These are phyloP conservation scores for Tholera decimalis DNA, from an alignment of 2,888 invertebrate species.

Conservation along the genomic window DNA sequence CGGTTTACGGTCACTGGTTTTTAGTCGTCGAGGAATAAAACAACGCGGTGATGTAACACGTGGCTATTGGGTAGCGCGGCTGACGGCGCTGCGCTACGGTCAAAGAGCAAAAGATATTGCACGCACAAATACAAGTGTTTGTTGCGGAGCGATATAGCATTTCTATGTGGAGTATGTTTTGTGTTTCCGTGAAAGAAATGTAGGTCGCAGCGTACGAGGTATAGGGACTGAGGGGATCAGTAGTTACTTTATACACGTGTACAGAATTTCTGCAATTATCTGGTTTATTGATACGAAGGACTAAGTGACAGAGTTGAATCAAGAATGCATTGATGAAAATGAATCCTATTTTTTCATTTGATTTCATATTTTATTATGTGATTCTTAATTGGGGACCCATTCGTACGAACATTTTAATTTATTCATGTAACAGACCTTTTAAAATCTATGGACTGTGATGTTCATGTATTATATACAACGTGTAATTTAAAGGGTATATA, in stretches of 20 bases:
- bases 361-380: no score
- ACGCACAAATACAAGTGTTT: conserved; percentile 52
- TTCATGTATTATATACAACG: no score
- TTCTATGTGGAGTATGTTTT: conserved; percentile 48
- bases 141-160: conserved; percentile 43
- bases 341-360: no score
- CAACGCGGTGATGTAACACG: conserved; percentile 63
- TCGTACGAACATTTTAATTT: no score
- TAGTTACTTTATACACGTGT: conserved; percentile 28
- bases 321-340: conserved; percentile 40
- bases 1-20: conserved; percentile 85
- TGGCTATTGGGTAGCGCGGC: conserved; percentile 33
- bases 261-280: conserved; percentile 29
- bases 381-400: no score
- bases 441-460: no score
- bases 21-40: conserved; percentile 79
- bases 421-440: no score
- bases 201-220: conserved; percentile 52
- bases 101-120: conserved; percentile 54
- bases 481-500: no score
- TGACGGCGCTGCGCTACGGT: conserved; percentile 25
- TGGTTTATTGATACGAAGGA: conserved; percentile 10
- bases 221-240: conserved; percentile 24
- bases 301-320: conserved; percentile 8
- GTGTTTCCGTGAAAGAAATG: conserved; percentile 47